Percentiles rank a stretch among this genome's conserved stretches.
These are phyloP conservation scores for Saguinus midas DNA, from an alignment of 2,113 vertebrate species.

Conservation along the genomic window DNA sequence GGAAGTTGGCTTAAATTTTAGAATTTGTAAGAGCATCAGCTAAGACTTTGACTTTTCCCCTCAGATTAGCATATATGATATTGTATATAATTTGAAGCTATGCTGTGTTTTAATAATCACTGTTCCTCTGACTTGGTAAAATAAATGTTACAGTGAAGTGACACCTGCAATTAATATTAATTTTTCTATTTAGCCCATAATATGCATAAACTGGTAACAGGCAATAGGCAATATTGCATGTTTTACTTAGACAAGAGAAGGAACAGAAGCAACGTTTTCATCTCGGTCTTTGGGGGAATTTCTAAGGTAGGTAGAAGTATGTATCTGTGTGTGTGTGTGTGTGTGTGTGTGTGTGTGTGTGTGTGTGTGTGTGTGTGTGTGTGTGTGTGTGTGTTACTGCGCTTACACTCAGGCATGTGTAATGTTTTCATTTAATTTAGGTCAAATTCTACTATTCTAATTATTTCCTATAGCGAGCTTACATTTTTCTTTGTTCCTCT, in stretches of 20 bases:
- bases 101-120: constrained; percentile 1
- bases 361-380: background rate
- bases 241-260: constrained; percentile 64
- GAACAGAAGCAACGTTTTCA: constrained; percentile 53
- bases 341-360: background rate
- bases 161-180: constrained; percentile 57
- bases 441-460: constrained; percentile 68
- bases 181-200: constrained; percentile 62
- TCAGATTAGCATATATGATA: background rate
- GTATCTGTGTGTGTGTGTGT: background rate
- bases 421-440: constrained; percentile 70
- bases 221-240: constrained; percentile 47
- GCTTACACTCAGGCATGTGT: background rate
- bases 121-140: constrained; percentile 27
- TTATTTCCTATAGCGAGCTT: constrained; percentile 58
- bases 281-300: constrained; percentile 44
- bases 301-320: background rate
- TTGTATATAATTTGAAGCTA: constrained; percentile 26
- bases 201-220: constrained; percentile 28
- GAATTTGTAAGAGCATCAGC: background rate
- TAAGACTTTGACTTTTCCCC: background rate
- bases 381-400: background rate
- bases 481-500: constrained; percentile 70
- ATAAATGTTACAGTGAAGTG: constrained; percentile 50
- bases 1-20: constrained; percentile 8